Percentiles rank a stretch among this genome's conserved stretches.
Conservation (phyloP, 1,140 invertebrate species). For the Ectropis grisescens region DNA sequence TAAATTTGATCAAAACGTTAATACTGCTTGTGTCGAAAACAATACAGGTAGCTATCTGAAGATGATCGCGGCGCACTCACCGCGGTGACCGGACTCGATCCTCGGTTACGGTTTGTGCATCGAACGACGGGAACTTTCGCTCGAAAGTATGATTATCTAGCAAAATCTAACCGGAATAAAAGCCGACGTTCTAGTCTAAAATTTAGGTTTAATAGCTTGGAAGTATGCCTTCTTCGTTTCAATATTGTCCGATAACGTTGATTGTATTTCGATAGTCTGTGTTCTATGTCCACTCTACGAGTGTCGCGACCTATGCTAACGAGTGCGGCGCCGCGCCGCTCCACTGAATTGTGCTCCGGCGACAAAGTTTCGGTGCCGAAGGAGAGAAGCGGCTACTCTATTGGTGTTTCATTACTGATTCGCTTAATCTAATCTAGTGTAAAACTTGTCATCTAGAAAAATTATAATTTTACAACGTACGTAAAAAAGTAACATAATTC, state of each 20-base stretch:
- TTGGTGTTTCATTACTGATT: conserved; percentile 69
- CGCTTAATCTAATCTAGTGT: conserved; percentile 70
- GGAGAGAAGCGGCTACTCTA: conserved; percentile 69
- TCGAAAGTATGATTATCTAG: conserved; percentile 59
- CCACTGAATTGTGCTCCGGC: conserved; percentile 45
- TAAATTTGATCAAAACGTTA: conserved; percentile 55
- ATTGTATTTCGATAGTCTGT: conserved; percentile 46
- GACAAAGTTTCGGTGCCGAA: conserved; percentile 58
- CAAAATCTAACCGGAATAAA: conserved; percentile 68
- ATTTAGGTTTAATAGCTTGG: conserved; percentile 62
- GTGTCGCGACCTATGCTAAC: conserved; percentile 58
- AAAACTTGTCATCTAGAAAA: conserved; percentile 63
- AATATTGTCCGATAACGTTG: conserved; percentile 64
- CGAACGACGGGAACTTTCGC: conserved; percentile 53
- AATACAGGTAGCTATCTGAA: conserved; percentile 44
- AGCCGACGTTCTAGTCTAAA: conserved; percentile 62
- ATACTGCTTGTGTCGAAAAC: conserved; percentile 55
- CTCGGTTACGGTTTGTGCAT: conserved; percentile 62
- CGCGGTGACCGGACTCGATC: conserved; percentile 49
- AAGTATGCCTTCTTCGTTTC: conserved; percentile 61
- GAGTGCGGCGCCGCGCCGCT: conserved; percentile 27
- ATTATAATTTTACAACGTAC: conserved; percentile 57
- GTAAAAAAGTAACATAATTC: conserved; percentile 65
- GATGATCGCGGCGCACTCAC: conserved; percentile 28
- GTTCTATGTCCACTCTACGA: conserved; percentile 64